Conservation (phyloP, 2,113 vertebrate genomes). For the Pelecanoides urinatrix region DNA sequence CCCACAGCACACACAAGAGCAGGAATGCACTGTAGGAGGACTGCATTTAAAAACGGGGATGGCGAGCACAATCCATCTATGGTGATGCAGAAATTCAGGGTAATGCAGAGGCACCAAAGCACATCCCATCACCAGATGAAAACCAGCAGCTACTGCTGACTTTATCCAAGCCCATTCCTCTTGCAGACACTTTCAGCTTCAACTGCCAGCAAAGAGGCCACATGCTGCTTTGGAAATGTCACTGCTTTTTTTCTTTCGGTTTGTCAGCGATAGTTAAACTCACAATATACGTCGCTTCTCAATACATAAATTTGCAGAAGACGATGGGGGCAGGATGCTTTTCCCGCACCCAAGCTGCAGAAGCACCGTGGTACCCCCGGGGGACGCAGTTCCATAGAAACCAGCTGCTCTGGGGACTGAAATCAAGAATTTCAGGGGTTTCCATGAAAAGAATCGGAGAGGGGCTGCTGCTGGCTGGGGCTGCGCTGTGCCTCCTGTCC, state of each 20-base stretch:
- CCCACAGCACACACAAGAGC: neutral
- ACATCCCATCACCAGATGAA: neutral
- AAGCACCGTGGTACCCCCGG: neutral
- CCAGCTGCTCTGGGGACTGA: neutral
- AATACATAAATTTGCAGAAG: neutral
- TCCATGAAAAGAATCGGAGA: neutral
- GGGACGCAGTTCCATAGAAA: accelerated
- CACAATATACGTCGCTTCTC: accelerated
- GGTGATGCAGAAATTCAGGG: neutral
- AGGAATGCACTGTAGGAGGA: neutral
- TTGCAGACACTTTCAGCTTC: neutral
- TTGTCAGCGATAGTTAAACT: neutral
- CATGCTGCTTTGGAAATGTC: neutral
- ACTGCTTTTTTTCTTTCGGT: no score
- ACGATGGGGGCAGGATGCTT: neutral
- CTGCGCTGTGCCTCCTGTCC: neutral
- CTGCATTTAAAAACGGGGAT: neutral
- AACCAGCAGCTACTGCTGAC: neutral
- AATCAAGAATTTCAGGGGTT: neutral
- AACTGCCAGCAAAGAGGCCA: neutral
- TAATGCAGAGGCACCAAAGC: neutral
- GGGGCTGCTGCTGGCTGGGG: neutral
- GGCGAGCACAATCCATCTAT: neutral
- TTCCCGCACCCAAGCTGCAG: neutral
- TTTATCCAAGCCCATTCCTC: neutral